These are phyloP conservation scores for Poeciliopsis turneri DNA, from an alignment of 2,797 vertebrate species.

Conservation along the genomic window DNA sequence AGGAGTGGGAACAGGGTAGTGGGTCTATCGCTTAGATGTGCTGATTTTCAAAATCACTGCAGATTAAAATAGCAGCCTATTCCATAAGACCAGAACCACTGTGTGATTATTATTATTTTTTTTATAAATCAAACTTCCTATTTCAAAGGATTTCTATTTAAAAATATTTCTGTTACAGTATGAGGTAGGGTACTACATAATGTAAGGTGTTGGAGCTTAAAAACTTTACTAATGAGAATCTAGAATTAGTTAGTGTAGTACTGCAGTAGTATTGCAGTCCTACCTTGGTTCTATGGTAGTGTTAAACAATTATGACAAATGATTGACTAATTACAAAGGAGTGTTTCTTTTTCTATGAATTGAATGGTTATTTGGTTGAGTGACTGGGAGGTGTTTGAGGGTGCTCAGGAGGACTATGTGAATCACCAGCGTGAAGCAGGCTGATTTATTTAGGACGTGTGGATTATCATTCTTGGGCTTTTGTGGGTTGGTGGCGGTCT, in stretches of 20 bases:
- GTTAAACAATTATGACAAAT: background rate
- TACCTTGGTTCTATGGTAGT: background rate
- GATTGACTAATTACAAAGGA: background rate
- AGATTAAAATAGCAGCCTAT: background rate
- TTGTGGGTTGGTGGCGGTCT: slow-evolving; percentile 25
- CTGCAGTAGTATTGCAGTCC: background rate
- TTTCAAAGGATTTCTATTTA: background rate
- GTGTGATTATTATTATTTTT: background rate
- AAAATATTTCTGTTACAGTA: background rate
- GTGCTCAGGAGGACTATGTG: background rate
- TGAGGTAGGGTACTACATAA: background rate
- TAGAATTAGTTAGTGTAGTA: background rate
- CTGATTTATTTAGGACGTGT: slow-evolving; percentile 18
- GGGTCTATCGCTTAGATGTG: background rate
- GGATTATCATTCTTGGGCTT: slow-evolving; percentile 39
- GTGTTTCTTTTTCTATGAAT: background rate
- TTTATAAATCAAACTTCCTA: background rate
- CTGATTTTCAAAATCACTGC: background rate
- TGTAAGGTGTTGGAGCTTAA: background rate
- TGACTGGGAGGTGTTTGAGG: background rate
- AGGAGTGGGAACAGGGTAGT: background rate
- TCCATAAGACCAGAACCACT: background rate
- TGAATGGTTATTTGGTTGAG: background rate
- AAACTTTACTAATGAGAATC: background rate
- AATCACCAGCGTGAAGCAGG: slow-evolving; percentile 13